Evolutionary conservation across 2,797 vertebrate species (phyloP).

Genomic region (Vultur gryphus): DNA sequence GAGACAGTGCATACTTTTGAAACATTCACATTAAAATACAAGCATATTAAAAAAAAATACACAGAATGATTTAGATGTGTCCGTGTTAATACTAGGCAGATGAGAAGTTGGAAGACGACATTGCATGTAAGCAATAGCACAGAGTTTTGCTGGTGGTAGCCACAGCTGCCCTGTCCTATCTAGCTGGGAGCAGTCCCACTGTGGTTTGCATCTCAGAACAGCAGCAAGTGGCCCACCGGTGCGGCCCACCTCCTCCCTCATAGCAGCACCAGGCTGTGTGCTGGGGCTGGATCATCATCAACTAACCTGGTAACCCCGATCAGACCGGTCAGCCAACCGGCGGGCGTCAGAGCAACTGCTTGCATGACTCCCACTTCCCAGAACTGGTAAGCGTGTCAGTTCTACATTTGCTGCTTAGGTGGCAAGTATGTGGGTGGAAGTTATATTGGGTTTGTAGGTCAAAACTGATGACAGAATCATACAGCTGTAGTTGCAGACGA

Average conservation of each 20-base stretch:
- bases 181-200: not conserved
- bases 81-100: not conserved
- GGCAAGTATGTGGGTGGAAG: not conserved
- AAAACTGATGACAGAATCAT: not conserved
- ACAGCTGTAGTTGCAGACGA: not conserved
- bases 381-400: not conserved
- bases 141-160: not conserved
- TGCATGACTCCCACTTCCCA: not conserved
- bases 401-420: not conserved
- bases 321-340: fast-evolving
- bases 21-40: not conserved
- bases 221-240: not conserved
- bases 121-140: not conserved
- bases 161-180: not conserved
- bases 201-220: not conserved
- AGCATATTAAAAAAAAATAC: not conserved
- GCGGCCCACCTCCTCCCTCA: no score
- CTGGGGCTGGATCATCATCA: not conserved
- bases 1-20: not conserved
- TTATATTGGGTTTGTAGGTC: not conserved
- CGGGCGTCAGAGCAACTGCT: not conserved
- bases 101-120: not conserved
- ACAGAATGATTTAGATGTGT: not conserved
- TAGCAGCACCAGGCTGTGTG: no score
- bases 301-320: not conserved